phyloP scores from a whole-genome alignment of 2,888 invertebrate genomes.

The Alitta virens region DNA sequence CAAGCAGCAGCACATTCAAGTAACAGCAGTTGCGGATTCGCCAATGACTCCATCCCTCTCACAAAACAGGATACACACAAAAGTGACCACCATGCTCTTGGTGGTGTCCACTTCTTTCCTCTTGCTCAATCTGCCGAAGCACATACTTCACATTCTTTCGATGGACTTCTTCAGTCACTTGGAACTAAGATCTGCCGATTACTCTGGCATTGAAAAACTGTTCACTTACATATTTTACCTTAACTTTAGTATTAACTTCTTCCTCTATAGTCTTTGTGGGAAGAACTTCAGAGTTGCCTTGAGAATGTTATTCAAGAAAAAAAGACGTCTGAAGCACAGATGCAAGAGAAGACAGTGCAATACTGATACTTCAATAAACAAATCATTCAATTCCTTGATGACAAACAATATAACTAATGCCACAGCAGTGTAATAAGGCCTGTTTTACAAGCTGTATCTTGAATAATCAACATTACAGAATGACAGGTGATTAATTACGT shows the following conservation, averaged over 20 bases:
- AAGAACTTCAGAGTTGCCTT: slow-evolving; percentile 8
- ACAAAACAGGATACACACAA: not conserved
- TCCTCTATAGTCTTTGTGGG: slow-evolving; percentile 8
- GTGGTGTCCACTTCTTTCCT: slow-evolving; percentile 10
- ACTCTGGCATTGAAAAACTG: slow-evolving; percentile 1
- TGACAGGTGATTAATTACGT: no score
- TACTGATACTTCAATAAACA: no score
- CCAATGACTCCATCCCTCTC: not conserved
- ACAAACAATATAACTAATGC: no score
- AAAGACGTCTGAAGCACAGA: not conserved
- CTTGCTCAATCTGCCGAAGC: slow-evolving; percentile 5
- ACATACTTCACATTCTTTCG: not conserved
- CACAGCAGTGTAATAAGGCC: no score
- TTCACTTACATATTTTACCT: slow-evolving; percentile 11
- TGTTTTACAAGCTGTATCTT: no score
- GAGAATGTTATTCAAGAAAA: not conserved
- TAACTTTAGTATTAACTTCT: slow-evolving; percentile 15
- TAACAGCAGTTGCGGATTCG: not conserved
- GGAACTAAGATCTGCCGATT: not conserved
- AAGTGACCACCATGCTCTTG: slow-evolving; percentile 3
- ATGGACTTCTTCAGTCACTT: slow-evolving; percentile 1
- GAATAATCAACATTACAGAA: no score
- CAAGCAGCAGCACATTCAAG: not conserved
- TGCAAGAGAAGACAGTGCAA: no score
- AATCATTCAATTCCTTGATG: no score